Percentiles rank a stretch among this genome's conserved stretches.
phyloP scores from a whole-genome alignment of 1,140 invertebrate species.

The Brachionus koreanus region DNA sequence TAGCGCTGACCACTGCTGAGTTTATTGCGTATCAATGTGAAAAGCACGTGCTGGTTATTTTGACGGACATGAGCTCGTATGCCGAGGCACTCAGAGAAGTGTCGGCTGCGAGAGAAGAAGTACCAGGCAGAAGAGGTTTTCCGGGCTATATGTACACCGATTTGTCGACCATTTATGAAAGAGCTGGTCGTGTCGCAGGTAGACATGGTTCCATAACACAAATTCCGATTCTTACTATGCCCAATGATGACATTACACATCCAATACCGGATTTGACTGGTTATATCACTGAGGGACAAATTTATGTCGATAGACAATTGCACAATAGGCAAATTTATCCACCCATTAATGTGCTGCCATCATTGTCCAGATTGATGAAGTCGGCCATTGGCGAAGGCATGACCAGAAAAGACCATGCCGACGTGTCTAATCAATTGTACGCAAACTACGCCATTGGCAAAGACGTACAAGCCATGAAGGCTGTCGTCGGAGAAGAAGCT shows the following conservation, averaged over 20 bases:
- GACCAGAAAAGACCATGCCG: conserved; percentile 94
- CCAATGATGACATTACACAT: conserved; percentile 98
- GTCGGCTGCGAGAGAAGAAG: conserved; percentile 92
- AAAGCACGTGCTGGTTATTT: conserved; percentile 93
- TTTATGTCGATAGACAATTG: conserved; percentile 94
- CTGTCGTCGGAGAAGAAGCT: conserved; percentile 95
- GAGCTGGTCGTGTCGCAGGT: conserved; percentile 91
- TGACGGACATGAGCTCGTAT: conserved; percentile 99
- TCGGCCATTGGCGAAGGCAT: conserved; percentile 96
- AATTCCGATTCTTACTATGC: conserved; percentile 97
- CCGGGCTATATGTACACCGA: conserved; percentile 99
- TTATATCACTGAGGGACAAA: conserved; percentile 97
- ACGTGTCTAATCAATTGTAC: conserved; percentile 97
- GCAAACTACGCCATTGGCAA: conserved; percentile 97
- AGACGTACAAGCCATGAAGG: conserved; percentile 94
- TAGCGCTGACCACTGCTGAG: conserved; percentile 91
- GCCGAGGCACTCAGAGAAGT: conserved; percentile 94
- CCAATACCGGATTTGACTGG: conserved; percentile 98
- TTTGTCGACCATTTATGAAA: conserved; percentile 96
- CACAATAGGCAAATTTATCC: conserved; percentile 93
- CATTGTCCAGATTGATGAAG: conserved; percentile 95
- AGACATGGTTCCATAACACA: conserved; percentile 96
- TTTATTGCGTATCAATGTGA: conserved; percentile 96
- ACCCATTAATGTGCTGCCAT: conserved; percentile 94
- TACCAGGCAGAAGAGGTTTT: conserved; percentile 86